Base-by-base conservation (phyloP, 2,888 invertebrate species). In the Dendrolimus houi region DNA sequence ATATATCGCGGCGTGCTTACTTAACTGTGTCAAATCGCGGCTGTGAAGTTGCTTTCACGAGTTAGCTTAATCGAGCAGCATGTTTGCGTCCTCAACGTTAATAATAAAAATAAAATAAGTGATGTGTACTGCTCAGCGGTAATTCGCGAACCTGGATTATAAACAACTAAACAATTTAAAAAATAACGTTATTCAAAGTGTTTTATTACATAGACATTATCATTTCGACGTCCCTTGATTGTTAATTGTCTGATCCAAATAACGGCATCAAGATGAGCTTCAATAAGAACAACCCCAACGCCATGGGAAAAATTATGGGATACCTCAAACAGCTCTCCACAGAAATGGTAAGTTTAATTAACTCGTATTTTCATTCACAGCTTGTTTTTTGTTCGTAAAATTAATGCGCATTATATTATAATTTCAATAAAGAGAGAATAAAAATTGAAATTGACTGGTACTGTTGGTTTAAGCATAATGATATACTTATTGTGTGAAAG, bases 231-330 rank as follows among this genome's bases (percentile, higher is more conserved):
- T 88, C 72, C 86, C 86, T 71, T 86, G 87, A 86, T 72, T 66
- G 60, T 68, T 63, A 61, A 72, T 59, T 60, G 57, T 58, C 66
- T 61, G 54, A 61, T 63, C 63, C 60, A 62, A 71, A 69, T 65
- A 69, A 75, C 75, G 70, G 64, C 71, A 65, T 71, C 81, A 88
- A 84, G 77, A 91, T 91, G 91, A 91, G 91, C 71, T 91, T 91
- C 74, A 90, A 91, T 72, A 90, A 89, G 78, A 87, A 90, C 66
- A 90, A 89, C 73, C 87, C 90, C 71, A 89, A 88, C 68, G 77
- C 90, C 52, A 72, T 91, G 85, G 91, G 85, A 81, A 91, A 91
- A 73, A 81, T 91, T 64, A 87, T 91, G 89, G 91, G 81, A 66
- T 88, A 87, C 71, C 79, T 91, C 63, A 86, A 84, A 71, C 90